These are phyloP conservation scores for Steromphala cineraria DNA, from an alignment of 2,888 invertebrate species.

Conservation along the genomic window DNA sequence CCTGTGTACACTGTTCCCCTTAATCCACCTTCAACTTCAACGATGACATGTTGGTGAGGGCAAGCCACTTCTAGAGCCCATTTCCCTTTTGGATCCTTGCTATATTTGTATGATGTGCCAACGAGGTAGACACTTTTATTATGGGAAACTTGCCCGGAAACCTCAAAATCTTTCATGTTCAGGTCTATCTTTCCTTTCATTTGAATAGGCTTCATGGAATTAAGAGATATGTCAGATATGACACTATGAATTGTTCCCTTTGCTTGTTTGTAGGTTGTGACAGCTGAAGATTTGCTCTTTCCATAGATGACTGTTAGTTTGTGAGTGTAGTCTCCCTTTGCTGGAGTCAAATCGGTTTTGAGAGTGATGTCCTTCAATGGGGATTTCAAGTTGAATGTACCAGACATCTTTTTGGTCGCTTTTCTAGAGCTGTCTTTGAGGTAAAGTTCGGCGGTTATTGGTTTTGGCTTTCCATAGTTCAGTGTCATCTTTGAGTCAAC, in stretches of 20 bases:
- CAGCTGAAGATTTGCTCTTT: background rate
- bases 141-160: background rate
- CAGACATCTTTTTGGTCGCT: background rate
- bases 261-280: background rate
- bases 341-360: background rate
- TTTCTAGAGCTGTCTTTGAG: constrained; percentile 1
- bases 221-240: background rate
- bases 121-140: background rate
- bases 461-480: background rate
- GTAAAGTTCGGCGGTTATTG: background rate
- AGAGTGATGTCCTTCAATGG: background rate
- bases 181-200: background rate
- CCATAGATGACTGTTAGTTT: background rate
- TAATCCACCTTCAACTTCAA: background rate
- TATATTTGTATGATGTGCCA: constrained; percentile 9
- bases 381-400: background rate
- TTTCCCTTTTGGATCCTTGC: constrained; percentile 7
- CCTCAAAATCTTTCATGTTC: background rate
- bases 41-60: background rate
- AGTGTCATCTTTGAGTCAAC: background rate
- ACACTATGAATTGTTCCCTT: background rate
- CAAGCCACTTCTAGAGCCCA: background rate
- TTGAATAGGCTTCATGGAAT: background rate
- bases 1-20: background rate
- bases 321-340: background rate